Conservation (phyloP, 1,140 invertebrate species). For the Drosophila bipectinata region DNA sequence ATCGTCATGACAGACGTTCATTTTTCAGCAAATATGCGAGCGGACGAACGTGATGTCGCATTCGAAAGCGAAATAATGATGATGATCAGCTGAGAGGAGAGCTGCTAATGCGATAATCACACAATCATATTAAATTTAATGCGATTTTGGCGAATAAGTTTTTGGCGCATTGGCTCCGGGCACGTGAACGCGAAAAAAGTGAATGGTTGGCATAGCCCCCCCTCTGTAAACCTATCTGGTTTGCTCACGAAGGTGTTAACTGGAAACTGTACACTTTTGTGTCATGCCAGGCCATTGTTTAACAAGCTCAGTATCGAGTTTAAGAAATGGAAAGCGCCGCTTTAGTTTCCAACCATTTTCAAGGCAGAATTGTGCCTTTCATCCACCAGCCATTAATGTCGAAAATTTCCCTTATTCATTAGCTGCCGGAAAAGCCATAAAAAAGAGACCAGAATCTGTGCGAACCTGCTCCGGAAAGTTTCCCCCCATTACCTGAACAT, state of each 20-base stretch:
- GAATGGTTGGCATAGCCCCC: constrained; percentile 20
- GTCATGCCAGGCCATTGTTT: constrained; percentile 20
- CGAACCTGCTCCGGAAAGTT: constrained; percentile 38
- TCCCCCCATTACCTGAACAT: constrained; percentile 26
- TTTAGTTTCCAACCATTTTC: background rate
- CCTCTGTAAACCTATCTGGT: constrained; percentile 8
- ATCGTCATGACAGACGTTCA: constrained; percentile 68
- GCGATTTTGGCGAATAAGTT: constrained; percentile 40
- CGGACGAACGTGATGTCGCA: constrained; percentile 69
- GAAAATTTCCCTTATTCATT: constrained; percentile 39
- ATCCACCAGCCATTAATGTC: background rate
- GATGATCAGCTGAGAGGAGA: constrained; percentile 23
- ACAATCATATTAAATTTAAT: constrained; percentile 66
- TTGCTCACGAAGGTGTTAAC: constrained; percentile 41
- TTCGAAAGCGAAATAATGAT: constrained; percentile 45
- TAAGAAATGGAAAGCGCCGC: constrained; percentile 15
- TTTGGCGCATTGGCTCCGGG: constrained; percentile 34
- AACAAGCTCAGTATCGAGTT: constrained; percentile 1
- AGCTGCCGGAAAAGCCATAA: constrained; percentile 46
- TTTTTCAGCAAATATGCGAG: constrained; percentile 32
- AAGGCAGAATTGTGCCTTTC: background rate
- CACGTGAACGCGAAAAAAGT: constrained; percentile 36
- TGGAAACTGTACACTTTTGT: constrained; percentile 38
- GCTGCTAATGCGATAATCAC: constrained; percentile 61
- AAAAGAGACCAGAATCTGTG: constrained; percentile 15